Base-by-base conservation (phyloP, 23 tunicate species). In the Aplidium turbinatum region DNA sequence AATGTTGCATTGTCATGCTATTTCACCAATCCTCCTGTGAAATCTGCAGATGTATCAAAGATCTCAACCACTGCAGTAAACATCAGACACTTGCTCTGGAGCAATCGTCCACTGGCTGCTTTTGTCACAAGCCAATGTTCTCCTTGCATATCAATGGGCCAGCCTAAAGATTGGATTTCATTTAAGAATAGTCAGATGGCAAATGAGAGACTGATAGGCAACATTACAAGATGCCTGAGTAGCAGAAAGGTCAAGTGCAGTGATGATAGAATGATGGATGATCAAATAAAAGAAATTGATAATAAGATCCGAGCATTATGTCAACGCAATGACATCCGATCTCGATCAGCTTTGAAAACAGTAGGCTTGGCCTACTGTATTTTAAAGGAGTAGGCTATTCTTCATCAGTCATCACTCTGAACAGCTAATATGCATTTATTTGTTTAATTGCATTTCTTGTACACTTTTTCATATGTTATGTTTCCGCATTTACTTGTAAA, bases 171-270 rank as follows among this genome's bases (percentile, higher is more conserved):
- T 54, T 54, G 60, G 60, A 54, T 11, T 18, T 54, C 60, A 11
- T 54, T 54, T 54, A 54, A 54, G 21, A 54, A 11, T 25, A 54
- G 21, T 54, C 60, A 54, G 23, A 54, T 54, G 60, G 60, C 60
- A 54, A 54, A 54, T 54, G 60, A 54, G 60, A 54, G 60, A 6
- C 60, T 54, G n/a, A 54, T 54, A 25, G 60, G 60, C n/a, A 54
- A 54, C 23, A n/a, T 54, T 18, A 54, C 60, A 54, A 54, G 60
- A 54, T 54, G 23, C 21, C 60, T 54, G 23, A 54, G 21, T 22
- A 22, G 21, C 22, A 54, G 60, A n/a, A 54, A 54, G 4, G 60
- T 54, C 23, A 54, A 54, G 60, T 5, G 21, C 60, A 54, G 60
- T 54, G 22, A 54, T 54, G 60, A 54, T 54, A n/a, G n/a, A n/a